These are phyloP conservation scores for Hydropotes inermis DNA, from an alignment of 2,113 vertebrate genomes.

Conservation along the genomic window DNA sequence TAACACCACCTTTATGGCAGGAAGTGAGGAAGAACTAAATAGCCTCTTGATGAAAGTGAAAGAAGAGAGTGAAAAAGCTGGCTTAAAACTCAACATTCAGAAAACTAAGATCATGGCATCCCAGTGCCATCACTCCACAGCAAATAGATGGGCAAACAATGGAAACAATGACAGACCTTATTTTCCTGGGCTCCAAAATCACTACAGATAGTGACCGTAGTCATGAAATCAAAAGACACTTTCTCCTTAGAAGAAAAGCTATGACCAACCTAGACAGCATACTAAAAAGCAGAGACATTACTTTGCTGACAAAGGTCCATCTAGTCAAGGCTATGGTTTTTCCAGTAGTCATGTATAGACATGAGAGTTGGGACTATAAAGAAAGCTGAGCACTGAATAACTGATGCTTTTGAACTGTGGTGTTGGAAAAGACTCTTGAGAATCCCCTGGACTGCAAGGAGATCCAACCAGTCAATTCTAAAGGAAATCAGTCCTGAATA, in stretches of 20 bases:
- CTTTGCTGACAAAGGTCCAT: background rate
- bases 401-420: background rate
- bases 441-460: background rate
- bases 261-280: background rate
- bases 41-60: background rate
- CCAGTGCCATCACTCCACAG: background rate
- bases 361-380: background rate
- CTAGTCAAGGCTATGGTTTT: background rate
- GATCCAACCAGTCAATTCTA: background rate
- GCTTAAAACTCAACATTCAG: background rate
- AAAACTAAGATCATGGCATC: background rate
- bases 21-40: background rate
- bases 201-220: background rate
- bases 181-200: background rate
- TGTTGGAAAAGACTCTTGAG: background rate
- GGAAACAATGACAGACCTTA: background rate
- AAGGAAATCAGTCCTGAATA: background rate
- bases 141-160: background rate
- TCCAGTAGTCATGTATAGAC: background rate
- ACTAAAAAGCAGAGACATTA: background rate
- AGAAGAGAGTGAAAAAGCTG: background rate
- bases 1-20: background rate
- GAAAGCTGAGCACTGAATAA: background rate
- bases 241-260: background rate
- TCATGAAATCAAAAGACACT: background rate